phyloP scores from a whole-genome alignment of 2,888 invertebrate genomes.

The Perizoma flavofasciatum region DNA sequence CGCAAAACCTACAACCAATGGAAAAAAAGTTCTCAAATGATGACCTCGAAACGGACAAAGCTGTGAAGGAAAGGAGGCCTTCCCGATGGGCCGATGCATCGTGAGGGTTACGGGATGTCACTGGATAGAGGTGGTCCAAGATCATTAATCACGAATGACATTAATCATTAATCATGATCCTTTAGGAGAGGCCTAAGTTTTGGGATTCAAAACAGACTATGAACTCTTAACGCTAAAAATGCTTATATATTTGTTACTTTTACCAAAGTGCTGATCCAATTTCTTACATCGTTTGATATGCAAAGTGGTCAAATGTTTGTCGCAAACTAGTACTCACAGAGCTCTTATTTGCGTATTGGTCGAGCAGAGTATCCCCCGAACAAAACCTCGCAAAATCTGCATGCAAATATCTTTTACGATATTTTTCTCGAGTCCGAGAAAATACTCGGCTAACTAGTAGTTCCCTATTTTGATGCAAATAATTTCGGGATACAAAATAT shows the following conservation, averaged over 20 bases:
- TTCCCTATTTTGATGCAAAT: conserved; percentile 70
- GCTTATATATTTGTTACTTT: neutral
- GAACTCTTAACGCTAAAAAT: too few species aligned
- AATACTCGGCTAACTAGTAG: conserved; percentile 54
- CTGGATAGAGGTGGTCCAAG: too few species aligned
- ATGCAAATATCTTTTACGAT: conserved; percentile 59
- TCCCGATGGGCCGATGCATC: too few species aligned
- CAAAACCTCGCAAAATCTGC: conserved; percentile 52
- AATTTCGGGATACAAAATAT: conserved; percentile 54
- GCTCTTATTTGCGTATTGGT: conserved; percentile 28
- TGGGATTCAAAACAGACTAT: too few species aligned
- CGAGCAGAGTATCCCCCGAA: conserved; percentile 28
- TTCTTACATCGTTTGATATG: conserved; percentile 10
- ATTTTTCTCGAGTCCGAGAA: conserved; percentile 50
- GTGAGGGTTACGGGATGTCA: neutral
- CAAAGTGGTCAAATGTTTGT: conserved; percentile 25
- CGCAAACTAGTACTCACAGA: conserved; percentile 49
- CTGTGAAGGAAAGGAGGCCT: too few species aligned
- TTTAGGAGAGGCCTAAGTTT: too few species aligned
- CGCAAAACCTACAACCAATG: too few species aligned
- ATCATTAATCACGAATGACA: too few species aligned
- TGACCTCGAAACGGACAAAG: too few species aligned
- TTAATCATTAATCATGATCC: too few species aligned
- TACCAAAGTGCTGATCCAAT: neutral
- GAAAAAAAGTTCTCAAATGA: too few species aligned